A percentile compares a stretch with the other conserved stretches of the same genome.
Evolutionary conservation across 2,888 invertebrate species (phyloP).

Genomic region (Villa cingulata): DNA sequence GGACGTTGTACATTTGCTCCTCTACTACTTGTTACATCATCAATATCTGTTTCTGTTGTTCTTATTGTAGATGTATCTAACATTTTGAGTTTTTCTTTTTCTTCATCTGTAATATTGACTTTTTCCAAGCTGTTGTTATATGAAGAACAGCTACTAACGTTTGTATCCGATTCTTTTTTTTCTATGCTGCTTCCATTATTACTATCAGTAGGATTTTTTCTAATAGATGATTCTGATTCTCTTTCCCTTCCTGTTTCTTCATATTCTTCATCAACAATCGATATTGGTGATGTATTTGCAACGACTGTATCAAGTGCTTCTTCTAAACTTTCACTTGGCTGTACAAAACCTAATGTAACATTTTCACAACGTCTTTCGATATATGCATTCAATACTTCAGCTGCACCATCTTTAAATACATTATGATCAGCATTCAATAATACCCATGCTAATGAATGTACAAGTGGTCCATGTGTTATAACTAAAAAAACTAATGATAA

Average conservation of each 20-base stretch:
- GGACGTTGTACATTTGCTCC: constrained; percentile 33
- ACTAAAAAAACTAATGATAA: constrained; percentile 92
- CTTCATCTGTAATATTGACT: constrained; percentile 82
- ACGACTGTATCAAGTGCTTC: constrained; percentile 50
- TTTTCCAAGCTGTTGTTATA: constrained; percentile 27
- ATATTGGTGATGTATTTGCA: constrained; percentile 15
- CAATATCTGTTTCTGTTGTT: too few species aligned
- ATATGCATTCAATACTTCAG: constrained; percentile 52
- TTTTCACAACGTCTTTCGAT: constrained; percentile 43
- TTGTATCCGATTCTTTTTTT: neutral
- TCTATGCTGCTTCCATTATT: neutral
- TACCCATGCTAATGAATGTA: constrained; percentile 80
- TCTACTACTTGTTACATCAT: constrained; percentile 9
- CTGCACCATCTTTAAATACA: constrained; percentile 54
- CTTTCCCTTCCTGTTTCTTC: constrained; percentile 1
- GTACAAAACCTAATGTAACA: constrained; percentile 49
- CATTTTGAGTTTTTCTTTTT: constrained; percentile 54
- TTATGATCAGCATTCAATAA: constrained; percentile 70
- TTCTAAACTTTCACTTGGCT: constrained; percentile 62
- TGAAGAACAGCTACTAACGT: neutral
- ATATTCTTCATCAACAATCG: constrained; percentile 4
- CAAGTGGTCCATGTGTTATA: constrained; percentile 78
- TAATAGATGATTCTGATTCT: constrained; percentile 11
- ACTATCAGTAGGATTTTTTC: constrained; percentile 1
- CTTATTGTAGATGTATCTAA: constrained; percentile 21